Evolutionary conservation across 2,113 vertebrate species (phyloP).

Genomic region (Daubentonia madagascariensis): DNA sequence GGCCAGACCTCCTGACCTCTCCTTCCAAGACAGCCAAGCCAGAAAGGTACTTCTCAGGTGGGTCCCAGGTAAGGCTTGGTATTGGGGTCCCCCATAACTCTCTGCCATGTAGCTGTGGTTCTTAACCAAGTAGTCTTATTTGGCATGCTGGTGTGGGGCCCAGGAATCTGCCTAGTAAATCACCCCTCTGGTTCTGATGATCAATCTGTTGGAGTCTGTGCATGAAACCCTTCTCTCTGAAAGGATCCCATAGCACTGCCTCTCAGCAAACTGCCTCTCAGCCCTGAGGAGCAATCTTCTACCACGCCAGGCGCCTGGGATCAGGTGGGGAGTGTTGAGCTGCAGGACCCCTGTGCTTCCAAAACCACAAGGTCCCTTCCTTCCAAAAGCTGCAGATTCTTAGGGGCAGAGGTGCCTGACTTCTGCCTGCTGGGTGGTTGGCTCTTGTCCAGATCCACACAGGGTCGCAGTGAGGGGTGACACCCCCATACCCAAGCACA

Average conservation of each 20-base stretch:
- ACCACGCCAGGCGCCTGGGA: not conserved
- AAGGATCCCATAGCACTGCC: not conserved
- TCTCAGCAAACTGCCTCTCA: not conserved
- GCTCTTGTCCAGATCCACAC: not conserved
- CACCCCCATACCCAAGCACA: not conserved
- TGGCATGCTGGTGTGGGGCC: rapidly evolving
- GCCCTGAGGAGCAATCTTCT: not conserved
- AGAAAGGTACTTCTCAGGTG: not conserved
- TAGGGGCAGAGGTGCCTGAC: not conserved
- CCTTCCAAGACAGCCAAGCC: not conserved
- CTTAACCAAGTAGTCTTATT: not conserved
- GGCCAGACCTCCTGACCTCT: too few species aligned
- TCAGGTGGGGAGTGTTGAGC: not conserved
- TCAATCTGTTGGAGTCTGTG: not conserved
- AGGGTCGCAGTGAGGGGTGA: not conserved
- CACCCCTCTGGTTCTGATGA: not conserved
- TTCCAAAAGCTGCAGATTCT: not conserved
- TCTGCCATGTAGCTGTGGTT: not conserved
- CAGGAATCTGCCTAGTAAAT: not conserved
- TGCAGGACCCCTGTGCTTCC: not conserved
- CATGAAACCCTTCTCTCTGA: too few species aligned
- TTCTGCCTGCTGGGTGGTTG: too few species aligned
- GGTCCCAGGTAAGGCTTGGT: not conserved
- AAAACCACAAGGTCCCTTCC: not conserved
- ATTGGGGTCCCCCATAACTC: rapidly evolving